A percentile compares a stretch with the other conserved stretches of the same genome.
These are phyloP conservation scores for Drosophila anceps DNA, from an alignment of 2,888 invertebrate species.

Conservation along the genomic window DNA sequence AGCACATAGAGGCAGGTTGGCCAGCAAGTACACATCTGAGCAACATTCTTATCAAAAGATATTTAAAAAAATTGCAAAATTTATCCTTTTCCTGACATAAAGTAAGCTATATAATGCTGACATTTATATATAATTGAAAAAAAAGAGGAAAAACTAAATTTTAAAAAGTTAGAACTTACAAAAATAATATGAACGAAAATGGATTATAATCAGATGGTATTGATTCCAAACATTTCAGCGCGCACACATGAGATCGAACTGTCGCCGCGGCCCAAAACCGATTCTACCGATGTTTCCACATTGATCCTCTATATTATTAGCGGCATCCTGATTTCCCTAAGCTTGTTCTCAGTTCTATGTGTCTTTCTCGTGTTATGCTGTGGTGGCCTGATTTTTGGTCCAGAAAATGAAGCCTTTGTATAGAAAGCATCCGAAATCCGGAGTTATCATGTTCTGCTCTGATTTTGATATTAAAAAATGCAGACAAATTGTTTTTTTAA, in stretches of 20 bases:
- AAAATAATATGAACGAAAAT: not conserved
- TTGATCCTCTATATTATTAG: not conserved
- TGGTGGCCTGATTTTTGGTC: not conserved
- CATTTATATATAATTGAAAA: not conserved
- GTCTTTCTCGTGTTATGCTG: not conserved
- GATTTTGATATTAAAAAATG: not conserved
- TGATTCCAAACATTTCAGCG: too few species aligned
- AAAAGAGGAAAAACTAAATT: not conserved
- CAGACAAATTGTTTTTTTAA: not conserved
- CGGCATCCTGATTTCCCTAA: not conserved
- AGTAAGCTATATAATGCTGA: not conserved
- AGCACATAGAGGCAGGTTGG: not conserved
- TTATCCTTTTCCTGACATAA: not conserved
- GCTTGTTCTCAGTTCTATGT: not conserved
- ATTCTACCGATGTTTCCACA: accelerated
- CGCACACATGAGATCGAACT: not conserved
- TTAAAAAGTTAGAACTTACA: too few species aligned
- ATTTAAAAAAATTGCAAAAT: not conserved
- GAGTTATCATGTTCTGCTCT: not conserved
- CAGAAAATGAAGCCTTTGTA: accelerated
- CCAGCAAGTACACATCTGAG: not conserved
- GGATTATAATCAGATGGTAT: not conserved
- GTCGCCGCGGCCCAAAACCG: not conserved
- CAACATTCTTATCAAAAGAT: not conserved
- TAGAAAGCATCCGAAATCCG: not conserved